These are phyloP conservation scores for Thunnus thynnus DNA, from an alignment of 2,113 vertebrate genomes.

Conservation along the genomic window DNA sequence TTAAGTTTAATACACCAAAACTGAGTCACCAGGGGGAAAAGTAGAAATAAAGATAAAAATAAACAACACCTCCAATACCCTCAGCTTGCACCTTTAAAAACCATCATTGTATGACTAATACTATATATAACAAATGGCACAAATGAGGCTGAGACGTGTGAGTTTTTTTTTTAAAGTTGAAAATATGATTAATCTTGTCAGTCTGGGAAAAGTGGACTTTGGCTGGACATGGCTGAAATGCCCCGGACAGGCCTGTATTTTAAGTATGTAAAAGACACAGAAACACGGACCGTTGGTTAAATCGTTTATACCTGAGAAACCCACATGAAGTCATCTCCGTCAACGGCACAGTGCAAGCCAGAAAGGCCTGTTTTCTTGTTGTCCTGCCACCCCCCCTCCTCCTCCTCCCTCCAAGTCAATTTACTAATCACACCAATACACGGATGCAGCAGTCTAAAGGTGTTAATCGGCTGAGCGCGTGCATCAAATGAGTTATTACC, in stretches of 20 bases:
- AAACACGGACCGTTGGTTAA: neutral
- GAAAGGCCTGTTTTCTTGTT: neutral
- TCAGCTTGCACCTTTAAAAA: neutral
- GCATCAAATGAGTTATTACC: neutral
- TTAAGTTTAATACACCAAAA: neutral
- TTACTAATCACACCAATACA: slow-evolving; percentile 50
- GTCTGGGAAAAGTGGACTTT: slow-evolving; percentile 45
- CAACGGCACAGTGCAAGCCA: neutral
- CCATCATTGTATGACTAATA: neutral
- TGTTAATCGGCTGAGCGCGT: slow-evolving; percentile 49
- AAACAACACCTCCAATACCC: neutral
- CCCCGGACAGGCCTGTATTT: neutral
- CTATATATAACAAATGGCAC: neutral
- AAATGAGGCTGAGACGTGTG: neutral
- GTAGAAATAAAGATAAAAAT: neutral
- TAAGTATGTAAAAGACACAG: neutral
- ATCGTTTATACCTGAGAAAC: neutral
- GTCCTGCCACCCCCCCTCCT: slow-evolving; percentile 4
- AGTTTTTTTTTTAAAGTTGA: neutral
- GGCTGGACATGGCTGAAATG: slow-evolving; percentile 37
- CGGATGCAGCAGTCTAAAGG: slow-evolving; percentile 54
- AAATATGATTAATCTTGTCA: neutral
- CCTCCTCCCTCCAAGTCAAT: neutral
- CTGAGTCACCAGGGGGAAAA: neutral
- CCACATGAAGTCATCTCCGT: neutral